These are phyloP conservation scores for Lampris megalopsis DNA, from an alignment of 2,113 vertebrate genomes.

Conservation along the genomic window DNA sequence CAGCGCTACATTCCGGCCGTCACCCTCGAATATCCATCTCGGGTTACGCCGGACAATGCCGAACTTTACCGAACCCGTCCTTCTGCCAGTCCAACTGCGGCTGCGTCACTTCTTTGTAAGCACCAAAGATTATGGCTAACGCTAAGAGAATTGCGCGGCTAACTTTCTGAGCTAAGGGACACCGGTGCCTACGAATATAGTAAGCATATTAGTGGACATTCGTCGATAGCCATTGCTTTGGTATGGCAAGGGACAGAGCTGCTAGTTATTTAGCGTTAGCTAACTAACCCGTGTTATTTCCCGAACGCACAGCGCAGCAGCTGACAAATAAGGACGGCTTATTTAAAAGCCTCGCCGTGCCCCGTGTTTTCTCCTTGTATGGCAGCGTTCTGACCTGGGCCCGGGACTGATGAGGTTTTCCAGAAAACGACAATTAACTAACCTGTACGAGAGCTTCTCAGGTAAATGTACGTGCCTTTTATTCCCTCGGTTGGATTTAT, in stretches of 20 bases:
- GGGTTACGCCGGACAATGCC: slow-evolving; percentile 44
- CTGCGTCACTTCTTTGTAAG: slow-evolving; percentile 73
- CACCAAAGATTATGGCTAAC: slow-evolving; percentile 70
- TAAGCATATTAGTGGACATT: background rate
- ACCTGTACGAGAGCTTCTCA: slow-evolving; percentile 69
- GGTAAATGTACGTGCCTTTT: slow-evolving; percentile 58
- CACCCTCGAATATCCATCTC: background rate
- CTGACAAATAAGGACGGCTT: slow-evolving; percentile 46
- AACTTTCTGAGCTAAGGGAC: slow-evolving; percentile 18
- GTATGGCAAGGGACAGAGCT: slow-evolving; percentile 16
- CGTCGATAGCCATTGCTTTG: slow-evolving; percentile 13
- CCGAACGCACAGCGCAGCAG: background rate
- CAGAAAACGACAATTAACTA: slow-evolving; percentile 34
- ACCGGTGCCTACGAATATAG: background rate
- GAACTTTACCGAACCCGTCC: slow-evolving; percentile 60
- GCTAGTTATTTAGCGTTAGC: slow-evolving; percentile 55
- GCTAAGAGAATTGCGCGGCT: slow-evolving; percentile 31
- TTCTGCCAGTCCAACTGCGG: slow-evolving; percentile 56
- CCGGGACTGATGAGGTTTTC: background rate
- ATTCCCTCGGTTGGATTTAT: slow-evolving; percentile 74
- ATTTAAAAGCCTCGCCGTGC: slow-evolving; percentile 28
- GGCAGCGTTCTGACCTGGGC: slow-evolving; percentile 1
- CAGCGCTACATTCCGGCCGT: slow-evolving; percentile 25
- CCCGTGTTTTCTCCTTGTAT: background rate
- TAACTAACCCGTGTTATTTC: slow-evolving; percentile 32